Evolutionary conservation across 2,113 vertebrate species (phyloP).

Genomic region (Tragelaphus scriptus): DNA sequence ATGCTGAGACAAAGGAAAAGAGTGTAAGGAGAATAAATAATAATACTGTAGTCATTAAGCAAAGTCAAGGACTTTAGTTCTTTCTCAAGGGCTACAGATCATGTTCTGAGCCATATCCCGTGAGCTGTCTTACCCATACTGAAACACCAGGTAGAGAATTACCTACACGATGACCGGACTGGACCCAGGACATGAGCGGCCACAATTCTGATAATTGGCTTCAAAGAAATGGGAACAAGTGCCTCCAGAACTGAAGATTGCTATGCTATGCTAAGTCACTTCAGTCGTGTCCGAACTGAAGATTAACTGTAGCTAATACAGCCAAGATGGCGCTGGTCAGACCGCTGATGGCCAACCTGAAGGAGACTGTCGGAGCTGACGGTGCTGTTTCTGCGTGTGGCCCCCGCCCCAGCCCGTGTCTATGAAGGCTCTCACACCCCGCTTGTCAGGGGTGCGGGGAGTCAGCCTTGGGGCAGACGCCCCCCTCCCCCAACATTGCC

Average conservation of each 20-base stretch:
- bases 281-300: background rate
- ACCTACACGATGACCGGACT: rapidly evolving
- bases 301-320: background rate
- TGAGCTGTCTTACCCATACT: background rate
- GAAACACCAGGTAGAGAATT: background rate
- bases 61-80: background rate
- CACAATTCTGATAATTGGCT: rapidly evolving
- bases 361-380: rapidly evolving
- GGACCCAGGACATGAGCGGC: background rate
- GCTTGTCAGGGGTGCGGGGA: background rate
- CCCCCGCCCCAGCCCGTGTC: background rate
- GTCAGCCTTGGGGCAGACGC: too few relatives aligned
- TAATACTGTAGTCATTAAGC: background rate
- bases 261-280: too few relatives aligned
- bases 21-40: background rate
- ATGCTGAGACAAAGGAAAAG: background rate
- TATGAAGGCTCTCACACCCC: background rate
- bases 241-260: background rate
- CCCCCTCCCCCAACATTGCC: too few relatives aligned
- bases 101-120: background rate
- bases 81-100: background rate
- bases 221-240: background rate
- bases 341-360: rapidly evolving
- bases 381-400: background rate
- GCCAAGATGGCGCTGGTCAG: background rate